Evolutionary conservation across 2,113 vertebrate species (phyloP).

Genomic region (Leucoraja erinaceus): DNA sequence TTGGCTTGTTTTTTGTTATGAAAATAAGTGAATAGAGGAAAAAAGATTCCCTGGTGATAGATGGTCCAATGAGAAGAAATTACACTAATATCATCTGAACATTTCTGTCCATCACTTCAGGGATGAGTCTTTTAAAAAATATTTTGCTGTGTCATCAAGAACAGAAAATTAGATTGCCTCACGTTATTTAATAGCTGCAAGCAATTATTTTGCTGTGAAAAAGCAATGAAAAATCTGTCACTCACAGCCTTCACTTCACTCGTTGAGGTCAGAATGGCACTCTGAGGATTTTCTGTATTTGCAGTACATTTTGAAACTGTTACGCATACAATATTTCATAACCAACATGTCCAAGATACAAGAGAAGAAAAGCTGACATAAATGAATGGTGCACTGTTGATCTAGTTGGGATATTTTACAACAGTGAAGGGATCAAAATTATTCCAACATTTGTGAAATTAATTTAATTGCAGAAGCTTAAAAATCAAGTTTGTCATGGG

Average conservation of each 20-base stretch:
- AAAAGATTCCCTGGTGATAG: neutral
- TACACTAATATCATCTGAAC: neutral
- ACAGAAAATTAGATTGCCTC: neutral
- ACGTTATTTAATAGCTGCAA: neutral
- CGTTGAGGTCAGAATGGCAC: neutral
- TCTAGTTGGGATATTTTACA: neutral
- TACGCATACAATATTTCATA: constrained; percentile 12
- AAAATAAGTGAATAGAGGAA: neutral
- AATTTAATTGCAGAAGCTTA: neutral
- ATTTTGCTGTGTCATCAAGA: neutral
- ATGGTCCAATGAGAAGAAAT: neutral
- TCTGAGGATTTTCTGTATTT: constrained; percentile 21
- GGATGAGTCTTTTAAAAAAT: neutral
- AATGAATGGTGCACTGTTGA: neutral
- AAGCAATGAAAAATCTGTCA: constrained; percentile 24
- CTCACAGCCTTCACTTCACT: neutral
- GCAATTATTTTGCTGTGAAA: constrained; percentile 1
- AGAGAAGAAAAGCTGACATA: neutral
- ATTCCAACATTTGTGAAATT: neutral
- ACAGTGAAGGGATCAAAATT: neutral
- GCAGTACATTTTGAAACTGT: neutral
- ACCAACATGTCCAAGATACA: neutral
- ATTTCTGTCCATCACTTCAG: constrained; percentile 8
- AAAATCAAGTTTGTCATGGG: neutral
- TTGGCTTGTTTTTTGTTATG: neutral